A percentile compares a stretch with the other conserved stretches of the same genome.
Evolutionary conservation across 2,888 invertebrate species (phyloP).

Genomic region (Polydrusus cervinus): DNA sequence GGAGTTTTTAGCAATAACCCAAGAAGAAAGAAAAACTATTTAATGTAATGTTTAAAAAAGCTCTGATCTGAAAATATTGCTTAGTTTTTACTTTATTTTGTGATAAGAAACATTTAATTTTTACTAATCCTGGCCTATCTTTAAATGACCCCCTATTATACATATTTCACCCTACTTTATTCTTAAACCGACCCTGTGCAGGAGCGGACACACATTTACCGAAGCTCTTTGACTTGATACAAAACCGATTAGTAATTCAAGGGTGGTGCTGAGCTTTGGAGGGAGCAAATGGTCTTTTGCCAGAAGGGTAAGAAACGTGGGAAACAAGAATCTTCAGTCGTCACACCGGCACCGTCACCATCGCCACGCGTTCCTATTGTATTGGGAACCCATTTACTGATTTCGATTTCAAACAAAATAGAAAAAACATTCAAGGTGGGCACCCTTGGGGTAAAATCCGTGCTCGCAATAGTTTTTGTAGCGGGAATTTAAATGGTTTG

Average conservation of each 20-base stretch:
- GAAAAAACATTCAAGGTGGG: constrained; percentile 39
- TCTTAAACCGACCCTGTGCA: constrained; percentile 9
- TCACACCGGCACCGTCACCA: constrained; percentile 67
- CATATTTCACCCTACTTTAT: background rate
- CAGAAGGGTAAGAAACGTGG: constrained; percentile 62
- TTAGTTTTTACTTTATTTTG: no score
- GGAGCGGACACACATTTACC: constrained; percentile 7
- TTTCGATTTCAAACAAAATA: constrained; percentile 50
- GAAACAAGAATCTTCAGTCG: constrained; percentile 65
- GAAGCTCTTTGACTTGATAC: constrained; percentile 54
- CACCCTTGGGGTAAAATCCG: constrained; percentile 31
- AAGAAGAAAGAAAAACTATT: no score
- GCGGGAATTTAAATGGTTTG: constrained; percentile 14
- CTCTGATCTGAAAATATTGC: no score
- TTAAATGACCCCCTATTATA: no score
- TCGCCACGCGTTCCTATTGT: constrained; percentile 63
- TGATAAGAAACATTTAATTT: no score
- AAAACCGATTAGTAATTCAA: constrained; percentile 61
- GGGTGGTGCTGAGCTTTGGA: constrained; percentile 59
- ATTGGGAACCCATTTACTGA: constrained; percentile 38
- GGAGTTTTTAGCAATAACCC: no score
- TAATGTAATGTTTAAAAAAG: no score
- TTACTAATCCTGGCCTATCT: no score
- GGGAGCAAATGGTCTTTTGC: constrained; percentile 56
- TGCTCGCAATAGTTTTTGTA: constrained; percentile 10